phyloP scores from a whole-genome alignment of 2,113 vertebrate genomes.

The Notothenia coriiceps region DNA sequence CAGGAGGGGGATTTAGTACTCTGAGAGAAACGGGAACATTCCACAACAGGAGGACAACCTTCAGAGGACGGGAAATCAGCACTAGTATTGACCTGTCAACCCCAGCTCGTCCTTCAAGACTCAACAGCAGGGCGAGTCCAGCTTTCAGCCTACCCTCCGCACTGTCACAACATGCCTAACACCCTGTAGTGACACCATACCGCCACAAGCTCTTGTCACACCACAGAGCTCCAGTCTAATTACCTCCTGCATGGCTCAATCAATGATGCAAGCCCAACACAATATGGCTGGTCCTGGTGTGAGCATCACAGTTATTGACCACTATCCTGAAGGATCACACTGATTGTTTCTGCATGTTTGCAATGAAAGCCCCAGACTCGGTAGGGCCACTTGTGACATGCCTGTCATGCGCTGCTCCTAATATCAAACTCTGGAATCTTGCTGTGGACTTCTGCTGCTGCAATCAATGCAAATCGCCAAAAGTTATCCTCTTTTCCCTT shows the following conservation, averaged over 20 bases:
- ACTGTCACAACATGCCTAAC: conserved; percentile 65
- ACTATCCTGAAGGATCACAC: conserved; percentile 66
- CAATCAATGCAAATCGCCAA: conserved; percentile 75
- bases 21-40: conserved; percentile 81
- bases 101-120: conserved; percentile 57
- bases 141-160: conserved; percentile 40
- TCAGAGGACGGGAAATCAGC: conserved; percentile 70
- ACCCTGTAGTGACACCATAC: conserved; percentile 72
- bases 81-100: conserved; percentile 72
- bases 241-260: conserved; percentile 80
- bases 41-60: conserved; percentile 71
- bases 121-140: conserved; percentile 54
- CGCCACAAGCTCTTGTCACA: conserved; percentile 69
- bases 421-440: conserved; percentile 50
- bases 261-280: conserved; percentile 80
- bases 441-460: conserved; percentile 54
- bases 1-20: conserved; percentile 66
- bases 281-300: conserved; percentile 66
- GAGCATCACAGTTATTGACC: conserved; percentile 75
- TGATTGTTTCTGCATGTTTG: conserved; percentile 71
- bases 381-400: conserved; percentile 52
- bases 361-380: conserved; percentile 54
- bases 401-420: conserved; percentile 53
- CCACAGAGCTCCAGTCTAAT: conserved; percentile 75
- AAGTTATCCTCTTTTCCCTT: conserved; percentile 38